phyloP scores from a whole-genome alignment of 2,888 invertebrate species.

The Blera fallax region DNA sequence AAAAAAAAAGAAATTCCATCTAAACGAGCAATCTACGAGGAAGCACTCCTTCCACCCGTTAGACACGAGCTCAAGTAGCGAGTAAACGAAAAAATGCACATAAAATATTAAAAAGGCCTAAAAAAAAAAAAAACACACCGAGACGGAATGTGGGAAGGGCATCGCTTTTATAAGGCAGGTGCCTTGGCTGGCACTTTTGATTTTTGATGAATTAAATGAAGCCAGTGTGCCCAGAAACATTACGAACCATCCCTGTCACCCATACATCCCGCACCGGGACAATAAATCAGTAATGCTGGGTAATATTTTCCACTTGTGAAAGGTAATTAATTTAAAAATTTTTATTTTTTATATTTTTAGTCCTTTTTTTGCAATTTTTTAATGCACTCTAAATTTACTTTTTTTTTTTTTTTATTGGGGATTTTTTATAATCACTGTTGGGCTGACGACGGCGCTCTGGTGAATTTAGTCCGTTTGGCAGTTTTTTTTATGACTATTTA shows the following conservation, averaged over 20 bases:
- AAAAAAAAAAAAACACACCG: constrained; percentile 15
- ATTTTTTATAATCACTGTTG: neutral
- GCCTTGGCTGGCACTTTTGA: constrained; percentile 35
- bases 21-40: constrained; percentile 36
- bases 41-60: constrained; percentile 4
- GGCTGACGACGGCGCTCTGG: neutral
- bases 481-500: neutral
- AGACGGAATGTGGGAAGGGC: neutral
- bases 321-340: constrained; percentile 8
- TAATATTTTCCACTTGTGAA: constrained; percentile 17
- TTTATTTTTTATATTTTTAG: neutral
- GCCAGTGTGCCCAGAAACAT: neutral
- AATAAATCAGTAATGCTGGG: constrained; percentile 16
- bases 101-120: constrained; percentile 40
- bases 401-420: neutral
- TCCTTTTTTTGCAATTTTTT: neutral
- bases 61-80: neutral
- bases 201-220: constrained; percentile 41
- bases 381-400: neutral
- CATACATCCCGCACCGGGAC: neutral
- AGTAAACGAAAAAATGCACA: constrained; percentile 37
- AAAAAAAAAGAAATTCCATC: neutral
- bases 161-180: neutral
- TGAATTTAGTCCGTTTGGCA: neutral
- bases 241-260: neutral